Conservation (phyloP, 2,797 vertebrate genomes). For the Poeciliopsis gracilis region DNA sequence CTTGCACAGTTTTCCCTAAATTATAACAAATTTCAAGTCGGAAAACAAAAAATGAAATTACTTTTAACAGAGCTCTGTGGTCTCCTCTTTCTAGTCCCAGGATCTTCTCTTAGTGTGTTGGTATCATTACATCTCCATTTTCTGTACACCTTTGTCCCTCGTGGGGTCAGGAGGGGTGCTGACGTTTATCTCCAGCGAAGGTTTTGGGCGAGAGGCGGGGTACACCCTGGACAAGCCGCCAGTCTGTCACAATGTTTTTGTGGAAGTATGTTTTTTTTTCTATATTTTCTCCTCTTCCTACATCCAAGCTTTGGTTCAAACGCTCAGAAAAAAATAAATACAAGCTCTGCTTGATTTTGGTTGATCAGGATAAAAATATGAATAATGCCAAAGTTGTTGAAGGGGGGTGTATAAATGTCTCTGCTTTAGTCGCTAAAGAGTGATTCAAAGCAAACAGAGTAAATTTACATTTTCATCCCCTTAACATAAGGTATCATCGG, state of each 20-base stretch:
- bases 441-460: constrained; percentile 5
- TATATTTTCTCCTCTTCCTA: neutral
- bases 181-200: no score
- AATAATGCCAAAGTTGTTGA: constrained; percentile 23
- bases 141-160: no score
- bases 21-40: neutral
- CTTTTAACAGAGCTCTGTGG: neutral
- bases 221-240: no score
- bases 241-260: neutral
- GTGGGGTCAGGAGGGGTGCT: no score
- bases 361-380: constrained; percentile 7
- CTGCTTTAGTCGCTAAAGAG: constrained; percentile 3
- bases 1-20: neutral
- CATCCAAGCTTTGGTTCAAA: neutral
- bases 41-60: neutral
- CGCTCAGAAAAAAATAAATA: neutral
- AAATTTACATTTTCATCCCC: constrained; percentile 12
- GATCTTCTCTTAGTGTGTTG: neutral
- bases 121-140: neutral
- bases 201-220: no score
- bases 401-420: constrained; percentile 11
- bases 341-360: neutral
- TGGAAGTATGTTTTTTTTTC: neutral
- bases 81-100: neutral
- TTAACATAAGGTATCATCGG: constrained; percentile 34